Percentiles rank a stretch among this genome's conserved stretches.
phyloP scores from a whole-genome alignment of 2,888 invertebrate species.

The Drosophila prostipennis region DNA sequence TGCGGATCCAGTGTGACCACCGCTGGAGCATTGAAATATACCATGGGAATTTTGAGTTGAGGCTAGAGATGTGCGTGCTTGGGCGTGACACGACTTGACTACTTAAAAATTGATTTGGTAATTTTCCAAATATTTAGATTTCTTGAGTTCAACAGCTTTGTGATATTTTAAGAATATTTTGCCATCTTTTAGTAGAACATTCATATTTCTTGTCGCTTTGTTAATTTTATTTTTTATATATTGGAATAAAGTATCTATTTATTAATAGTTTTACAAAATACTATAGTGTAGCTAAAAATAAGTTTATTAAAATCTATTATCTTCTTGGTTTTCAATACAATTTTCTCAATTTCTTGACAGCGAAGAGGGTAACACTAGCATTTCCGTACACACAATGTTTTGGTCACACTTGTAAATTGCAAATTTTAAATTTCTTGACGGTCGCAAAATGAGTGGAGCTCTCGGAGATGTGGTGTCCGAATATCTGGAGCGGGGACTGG shows the following conservation, averaged over 20 bases:
- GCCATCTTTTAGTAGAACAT: too few species aligned
- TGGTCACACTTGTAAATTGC: constrained; percentile 12
- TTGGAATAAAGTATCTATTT: too few species aligned
- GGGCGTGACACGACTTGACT: not conserved
- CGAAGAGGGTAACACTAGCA: not conserved
- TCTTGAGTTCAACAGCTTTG: not conserved
- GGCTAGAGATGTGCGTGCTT: constrained; percentile 1
- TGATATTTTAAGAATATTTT: not conserved
- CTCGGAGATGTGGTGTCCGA: constrained; percentile 55
- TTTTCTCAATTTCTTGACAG: too few species aligned
- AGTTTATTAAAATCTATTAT: too few species aligned
- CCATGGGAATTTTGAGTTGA: constrained; percentile 9
- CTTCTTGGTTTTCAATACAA: too few species aligned
- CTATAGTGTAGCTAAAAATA: too few species aligned
- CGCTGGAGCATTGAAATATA: constrained; percentile 9
- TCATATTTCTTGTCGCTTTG: not conserved
- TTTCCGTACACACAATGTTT: constrained; percentile 5
- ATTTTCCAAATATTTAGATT: not conserved
- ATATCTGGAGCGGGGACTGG: constrained; percentile 81
- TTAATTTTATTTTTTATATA: not conserved
- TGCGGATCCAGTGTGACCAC: constrained; percentile 31
- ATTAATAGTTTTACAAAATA: too few species aligned
- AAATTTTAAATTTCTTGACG: constrained; percentile 23
- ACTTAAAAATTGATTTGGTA: not conserved
- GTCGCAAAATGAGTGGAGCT: constrained; percentile 36